Evolutionary conservation across 1,140 invertebrate genomes (phyloP), one percentile per base, ranked within the genome.

Genomic region (Argopecten irradians): DNA sequence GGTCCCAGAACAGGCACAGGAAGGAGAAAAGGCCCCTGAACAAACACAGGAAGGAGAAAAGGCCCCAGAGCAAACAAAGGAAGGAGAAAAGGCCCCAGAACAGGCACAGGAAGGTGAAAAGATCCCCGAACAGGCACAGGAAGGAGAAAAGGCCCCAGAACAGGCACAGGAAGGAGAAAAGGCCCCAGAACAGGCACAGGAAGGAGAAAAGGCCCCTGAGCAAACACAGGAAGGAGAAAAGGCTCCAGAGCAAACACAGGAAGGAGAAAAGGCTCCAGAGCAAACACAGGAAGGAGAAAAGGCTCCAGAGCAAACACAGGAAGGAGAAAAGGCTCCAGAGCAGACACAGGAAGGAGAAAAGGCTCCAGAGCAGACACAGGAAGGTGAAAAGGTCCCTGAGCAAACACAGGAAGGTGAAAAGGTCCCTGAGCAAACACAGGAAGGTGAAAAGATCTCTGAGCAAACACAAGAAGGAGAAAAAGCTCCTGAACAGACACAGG

Each of bases 241-340:
- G 9, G 84, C 39, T n/a, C 83, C 85, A 22, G 86, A 90, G 43
- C 46, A 83, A 71, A 14, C 8, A 86, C 82, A 35, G 34, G 55
- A 85, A 82, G 88, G 34, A 36, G 88, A 88, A 34, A 82, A 88
- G 32, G 85, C 28, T 46, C 83, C 55, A 82, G 87, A 88, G 83
- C 83, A 82, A 46, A 9, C 32, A 82, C 83, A 91, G 33, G 43
- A 86, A 87, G 43, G 71, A 34, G 33, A 86, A 36, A 86, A 71
- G 87, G 84, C 86, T 71, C 34, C 41, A 87, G 34, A 43, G 7
- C 19, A 83, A 33, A 19, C n/a, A 22, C 19, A 39, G 33, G 19
- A 85, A 14, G 28, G 14, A 34, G 14, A 32, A 16, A 13, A 32
- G 9, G 14, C 16, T 34, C 16, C 11, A 32, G 14, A 85, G 36